Evolutionary conservation across 2,888 invertebrate species (phyloP).

Genomic region (Pollenia angustigena): DNA sequence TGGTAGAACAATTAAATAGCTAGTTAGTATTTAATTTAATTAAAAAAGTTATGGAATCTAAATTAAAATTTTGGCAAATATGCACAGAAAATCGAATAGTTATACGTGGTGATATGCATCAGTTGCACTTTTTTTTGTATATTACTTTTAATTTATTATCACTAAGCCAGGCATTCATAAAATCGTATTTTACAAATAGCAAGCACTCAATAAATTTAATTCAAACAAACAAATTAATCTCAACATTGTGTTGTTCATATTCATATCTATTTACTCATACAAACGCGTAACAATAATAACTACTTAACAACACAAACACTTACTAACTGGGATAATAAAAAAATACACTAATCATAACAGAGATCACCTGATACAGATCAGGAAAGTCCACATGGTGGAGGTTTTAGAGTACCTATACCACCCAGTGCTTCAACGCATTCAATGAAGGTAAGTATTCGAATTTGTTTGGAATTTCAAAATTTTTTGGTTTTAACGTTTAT

Average conservation of each 20-base stretch:
- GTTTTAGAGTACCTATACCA: constrained; percentile 86
- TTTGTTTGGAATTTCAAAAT: neutral
- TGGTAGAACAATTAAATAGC: too few species aligned
- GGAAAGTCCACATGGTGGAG: constrained; percentile 84
- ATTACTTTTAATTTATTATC: neutral
- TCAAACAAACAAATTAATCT: constrained; percentile 43
- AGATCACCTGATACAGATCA: constrained; percentile 85
- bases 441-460: constrained; percentile 87
- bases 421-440: constrained; percentile 90
- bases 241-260: constrained; percentile 35
- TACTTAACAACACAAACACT: constrained; percentile 38
- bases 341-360: constrained; percentile 77
- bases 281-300: constrained; percentile 38
- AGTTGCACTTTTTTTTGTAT: neutral
- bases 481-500: constrained; percentile 2
- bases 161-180: constrained; percentile 1
- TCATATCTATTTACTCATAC: constrained; percentile 36
- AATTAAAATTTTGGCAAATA: too few species aligned
- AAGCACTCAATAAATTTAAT: constrained; percentile 12
- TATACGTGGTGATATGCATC: neutral
- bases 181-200: neutral
- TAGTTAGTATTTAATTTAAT: too few species aligned
- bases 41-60: too few species aligned
- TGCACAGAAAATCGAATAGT: too few species aligned
- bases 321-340: constrained; percentile 32